phyloP scores from a whole-genome alignment of 2,113 vertebrate genomes.

The Daphoenositta chrysoptera region DNA sequence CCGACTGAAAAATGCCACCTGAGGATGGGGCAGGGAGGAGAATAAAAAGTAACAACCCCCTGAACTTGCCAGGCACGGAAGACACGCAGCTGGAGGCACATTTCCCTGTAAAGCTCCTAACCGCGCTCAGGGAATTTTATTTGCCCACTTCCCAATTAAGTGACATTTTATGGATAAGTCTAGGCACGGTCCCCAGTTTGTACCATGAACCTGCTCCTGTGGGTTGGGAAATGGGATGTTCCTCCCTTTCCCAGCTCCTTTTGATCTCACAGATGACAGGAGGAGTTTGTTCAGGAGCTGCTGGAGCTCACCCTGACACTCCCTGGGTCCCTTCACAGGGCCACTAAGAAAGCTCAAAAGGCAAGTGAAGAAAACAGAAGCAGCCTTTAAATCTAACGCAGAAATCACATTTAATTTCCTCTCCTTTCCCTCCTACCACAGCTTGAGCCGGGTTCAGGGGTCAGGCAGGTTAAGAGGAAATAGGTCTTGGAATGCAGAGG shows the following conservation, averaged over 20 bases:
- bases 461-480: constrained; percentile 37
- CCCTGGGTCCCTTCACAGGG: background rate
- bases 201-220: background rate
- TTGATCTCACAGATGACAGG: background rate
- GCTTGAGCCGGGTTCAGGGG: background rate
- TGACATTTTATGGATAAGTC: background rate
- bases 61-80: background rate
- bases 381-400: background rate
- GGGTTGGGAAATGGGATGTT: background rate
- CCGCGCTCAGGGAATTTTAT: background rate
- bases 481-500: constrained; percentile 12
- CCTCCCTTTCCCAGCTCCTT: background rate
- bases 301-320: background rate
- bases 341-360: background rate
- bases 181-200: background rate
- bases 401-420: background rate
- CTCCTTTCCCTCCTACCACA: background rate
- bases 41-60: background rate
- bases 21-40: background rate
- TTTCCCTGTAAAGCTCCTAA: background rate
- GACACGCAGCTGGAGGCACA: background rate
- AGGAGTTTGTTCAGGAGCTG: background rate
- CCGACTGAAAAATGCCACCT: constrained; percentile 21
- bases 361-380: background rate
- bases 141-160: background rate